Percentiles rank a stretch among this genome's conserved stretches.
Evolutionary conservation across 2,113 vertebrate genomes (phyloP).

Genomic region (Nothobranchius furzeri): DNA sequence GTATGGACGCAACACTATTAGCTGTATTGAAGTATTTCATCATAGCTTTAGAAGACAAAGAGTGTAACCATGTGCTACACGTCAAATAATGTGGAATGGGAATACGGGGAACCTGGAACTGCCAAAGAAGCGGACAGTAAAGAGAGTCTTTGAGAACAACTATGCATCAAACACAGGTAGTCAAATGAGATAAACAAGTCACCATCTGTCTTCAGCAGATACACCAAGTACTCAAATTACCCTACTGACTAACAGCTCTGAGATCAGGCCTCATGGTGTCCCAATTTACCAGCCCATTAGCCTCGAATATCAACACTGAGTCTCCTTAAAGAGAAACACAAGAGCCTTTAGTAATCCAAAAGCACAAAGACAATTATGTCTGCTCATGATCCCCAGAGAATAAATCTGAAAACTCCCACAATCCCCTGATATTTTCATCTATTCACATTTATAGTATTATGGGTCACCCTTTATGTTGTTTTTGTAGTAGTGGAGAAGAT

Average conservation of each 20-base stretch:
- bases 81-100: conserved; percentile 30
- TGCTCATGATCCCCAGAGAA: no score
- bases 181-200: conserved; percentile 47
- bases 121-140: conserved; percentile 5
- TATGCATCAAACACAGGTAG: conserved; percentile 36
- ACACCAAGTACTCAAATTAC: conserved; percentile 37
- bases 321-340: no score
- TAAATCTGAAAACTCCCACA: no score
- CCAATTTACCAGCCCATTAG: conserved; percentile 36
- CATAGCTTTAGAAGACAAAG: conserved; percentile 38
- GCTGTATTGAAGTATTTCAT: conserved; percentile 43
- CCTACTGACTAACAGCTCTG: conserved; percentile 11
- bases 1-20: conserved; percentile 47
- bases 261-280: conserved; percentile 6
- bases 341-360: no score
- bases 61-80: neutral
- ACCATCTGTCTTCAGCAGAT: conserved; percentile 45
- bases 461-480: no score
- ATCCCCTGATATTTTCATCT: no score
- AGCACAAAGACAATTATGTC: no score
- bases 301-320: conserved; percentile 8
- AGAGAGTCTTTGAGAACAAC: neutral
- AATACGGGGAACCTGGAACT: conserved; percentile 9
- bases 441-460: no score
- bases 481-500: no score